Percentiles rank a stretch among this genome's conserved stretches.
Conservation (phyloP, 1,140 invertebrate species). For the Musca vetustissima region DNA sequence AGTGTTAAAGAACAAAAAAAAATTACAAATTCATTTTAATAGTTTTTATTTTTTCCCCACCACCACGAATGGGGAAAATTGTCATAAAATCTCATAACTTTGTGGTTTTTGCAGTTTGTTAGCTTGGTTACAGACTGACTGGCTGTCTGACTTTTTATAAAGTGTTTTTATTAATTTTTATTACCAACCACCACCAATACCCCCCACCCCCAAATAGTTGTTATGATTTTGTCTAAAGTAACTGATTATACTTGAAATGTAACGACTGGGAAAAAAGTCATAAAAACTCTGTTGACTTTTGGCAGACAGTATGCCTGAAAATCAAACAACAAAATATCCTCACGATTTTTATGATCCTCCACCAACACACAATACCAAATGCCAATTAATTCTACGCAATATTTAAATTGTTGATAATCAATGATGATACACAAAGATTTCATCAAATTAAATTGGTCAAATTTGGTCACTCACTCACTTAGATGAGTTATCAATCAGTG, state of each 20-base stretch:
- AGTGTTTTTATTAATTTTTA: slow-evolving; percentile 21
- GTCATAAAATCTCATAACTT: slow-evolving; percentile 10
- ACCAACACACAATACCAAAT: too few species aligned
- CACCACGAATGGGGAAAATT: neutral
- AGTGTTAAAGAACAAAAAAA: neutral
- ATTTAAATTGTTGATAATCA: too few species aligned
- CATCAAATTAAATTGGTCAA: too few species aligned
- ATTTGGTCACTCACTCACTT: too few species aligned
- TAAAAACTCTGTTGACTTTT: neutral
- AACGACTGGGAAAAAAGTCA: slow-evolving; percentile 1
- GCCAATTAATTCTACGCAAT: too few species aligned
- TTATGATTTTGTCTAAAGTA: slow-evolving; percentile 3
- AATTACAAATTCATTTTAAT: slow-evolving; percentile 18
- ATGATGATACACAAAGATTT: too few species aligned
- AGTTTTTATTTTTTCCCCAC: neutral
- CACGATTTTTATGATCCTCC: too few species aligned
- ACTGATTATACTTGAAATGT: neutral
- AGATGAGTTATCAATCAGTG: too few species aligned
- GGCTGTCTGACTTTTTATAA: neutral
- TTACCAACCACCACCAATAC: neutral
- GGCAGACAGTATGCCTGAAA: too few species aligned
- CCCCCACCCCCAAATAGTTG: neutral
- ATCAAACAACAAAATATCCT: too few species aligned
- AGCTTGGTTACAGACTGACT: neutral
- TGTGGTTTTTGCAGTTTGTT: neutral